phyloP scores from a whole-genome alignment of 1,140 invertebrate genomes.

The Cecropterus lyciades region DNA sequence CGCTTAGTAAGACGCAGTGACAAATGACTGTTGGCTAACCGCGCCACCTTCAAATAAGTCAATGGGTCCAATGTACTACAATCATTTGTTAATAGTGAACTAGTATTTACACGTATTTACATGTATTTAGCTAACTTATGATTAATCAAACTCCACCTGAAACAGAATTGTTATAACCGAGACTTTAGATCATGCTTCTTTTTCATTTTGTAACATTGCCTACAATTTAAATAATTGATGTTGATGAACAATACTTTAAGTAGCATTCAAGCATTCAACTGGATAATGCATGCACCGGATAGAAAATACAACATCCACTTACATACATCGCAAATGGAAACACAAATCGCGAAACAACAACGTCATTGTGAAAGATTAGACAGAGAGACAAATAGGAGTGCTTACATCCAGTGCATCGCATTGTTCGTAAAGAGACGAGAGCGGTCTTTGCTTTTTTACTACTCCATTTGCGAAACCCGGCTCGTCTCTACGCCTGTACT shows the following conservation, averaged over 20 bases:
- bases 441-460: constrained; percentile 46
- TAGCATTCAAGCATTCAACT: neutral
- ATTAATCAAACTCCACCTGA: no score
- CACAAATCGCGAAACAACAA: constrained; percentile 63
- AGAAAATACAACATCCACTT: constrained; percentile 32
- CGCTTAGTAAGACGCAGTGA: constrained; percentile 22
- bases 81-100: constrained; percentile 12
- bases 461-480: constrained; percentile 56
- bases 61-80: constrained; percentile 21
- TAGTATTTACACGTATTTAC: neutral
- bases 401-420: constrained; percentile 46
- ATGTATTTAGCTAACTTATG: no score
- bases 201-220: no score
- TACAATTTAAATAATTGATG: no score
- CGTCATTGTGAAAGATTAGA: constrained; percentile 69
- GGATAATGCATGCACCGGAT: constrained; percentile 14
- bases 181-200: no score
- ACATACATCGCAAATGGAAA: constrained; percentile 54
- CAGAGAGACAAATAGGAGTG: constrained; percentile 61
- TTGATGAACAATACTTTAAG: no score
- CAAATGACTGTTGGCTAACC: constrained; percentile 18
- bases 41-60: constrained; percentile 25
- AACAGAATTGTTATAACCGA: no score
- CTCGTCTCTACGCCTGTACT: constrained; percentile 52
- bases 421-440: constrained; percentile 60